Evolutionary conservation across 1,140 invertebrate species (phyloP).

Genomic region (Glossosoma conforme): DNA sequence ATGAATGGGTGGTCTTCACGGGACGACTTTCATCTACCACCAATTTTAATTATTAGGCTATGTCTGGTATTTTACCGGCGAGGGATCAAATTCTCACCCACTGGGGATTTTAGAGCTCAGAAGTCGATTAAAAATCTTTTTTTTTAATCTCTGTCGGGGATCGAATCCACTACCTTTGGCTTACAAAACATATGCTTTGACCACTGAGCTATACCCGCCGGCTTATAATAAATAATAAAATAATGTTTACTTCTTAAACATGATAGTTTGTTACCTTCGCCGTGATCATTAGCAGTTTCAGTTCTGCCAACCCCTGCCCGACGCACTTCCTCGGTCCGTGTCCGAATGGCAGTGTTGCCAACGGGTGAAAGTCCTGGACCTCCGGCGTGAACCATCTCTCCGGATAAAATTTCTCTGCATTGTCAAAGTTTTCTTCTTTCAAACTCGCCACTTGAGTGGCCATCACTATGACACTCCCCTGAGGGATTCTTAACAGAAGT

Average conservation of each 20-base stretch:
- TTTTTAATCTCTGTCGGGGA: neutral
- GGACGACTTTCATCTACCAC: too few species aligned
- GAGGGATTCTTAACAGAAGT: slow-evolving; percentile 45
- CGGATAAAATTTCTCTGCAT: slow-evolving; percentile 62
- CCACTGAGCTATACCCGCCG: too few species aligned
- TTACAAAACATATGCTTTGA: too few species aligned
- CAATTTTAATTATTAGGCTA: too few species aligned
- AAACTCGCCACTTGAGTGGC: slow-evolving; percentile 62
- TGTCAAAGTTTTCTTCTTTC: slow-evolving; percentile 65
- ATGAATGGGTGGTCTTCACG: too few species aligned
- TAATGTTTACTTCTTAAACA: neutral
- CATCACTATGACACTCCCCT: slow-evolving; percentile 65
- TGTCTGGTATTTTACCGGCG: too few species aligned
- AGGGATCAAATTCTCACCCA: slow-evolving; percentile 1
- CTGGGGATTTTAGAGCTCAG: neutral
- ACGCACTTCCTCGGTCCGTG: slow-evolving; percentile 55
- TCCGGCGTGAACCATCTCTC: slow-evolving; percentile 60
- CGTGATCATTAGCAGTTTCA: slow-evolving; percentile 51
- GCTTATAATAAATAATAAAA: neutral
- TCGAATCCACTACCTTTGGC: too few species aligned
- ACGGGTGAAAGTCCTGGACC: slow-evolving; percentile 41
- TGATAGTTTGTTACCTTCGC: slow-evolving; percentile 44
- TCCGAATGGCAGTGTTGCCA: slow-evolving; percentile 58
- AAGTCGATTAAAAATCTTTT: neutral
- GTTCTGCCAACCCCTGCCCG: slow-evolving; percentile 55